Evolutionary conservation across 2,888 invertebrate genomes (phyloP).

Genomic region (Sisyra nigra): DNA sequence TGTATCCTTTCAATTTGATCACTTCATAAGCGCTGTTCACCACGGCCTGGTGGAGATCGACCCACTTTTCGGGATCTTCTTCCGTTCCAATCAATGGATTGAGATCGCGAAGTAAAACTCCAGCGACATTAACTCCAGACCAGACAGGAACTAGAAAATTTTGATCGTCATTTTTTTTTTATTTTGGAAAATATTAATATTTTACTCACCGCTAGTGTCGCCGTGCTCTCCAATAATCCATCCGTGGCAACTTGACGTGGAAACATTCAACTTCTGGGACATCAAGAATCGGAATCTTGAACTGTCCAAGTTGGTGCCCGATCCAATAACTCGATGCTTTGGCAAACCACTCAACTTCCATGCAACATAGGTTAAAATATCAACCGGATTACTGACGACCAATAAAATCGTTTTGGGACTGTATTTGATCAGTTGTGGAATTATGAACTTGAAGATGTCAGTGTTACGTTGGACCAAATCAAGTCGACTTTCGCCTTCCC

Average conservation of each 20-base stretch:
- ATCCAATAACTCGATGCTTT: conserved; percentile 73
- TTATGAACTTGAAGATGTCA: conserved; percentile 71
- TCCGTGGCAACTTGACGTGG: conserved; percentile 74
- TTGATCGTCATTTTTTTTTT: neutral
- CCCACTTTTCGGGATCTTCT: conserved; percentile 64
- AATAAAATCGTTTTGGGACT: conserved; percentile 75
- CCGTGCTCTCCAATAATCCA: conserved; percentile 94
- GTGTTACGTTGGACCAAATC: conserved; percentile 81
- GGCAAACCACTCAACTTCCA: conserved; percentile 89
- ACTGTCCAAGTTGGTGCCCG: conserved; percentile 87
- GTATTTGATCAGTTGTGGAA: conserved; percentile 65
- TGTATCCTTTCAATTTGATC: conserved; percentile 77
- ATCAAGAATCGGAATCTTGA: conserved; percentile 79
- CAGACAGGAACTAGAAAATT: conserved; percentile 62
- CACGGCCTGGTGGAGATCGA: conserved; percentile 63
- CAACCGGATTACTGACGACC: conserved; percentile 86
- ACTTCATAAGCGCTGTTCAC: conserved; percentile 78
- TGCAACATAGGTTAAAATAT: conserved; percentile 84
- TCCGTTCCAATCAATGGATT: conserved; percentile 56
- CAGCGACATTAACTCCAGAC: conserved; percentile 87
- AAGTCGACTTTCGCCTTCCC: conserved; percentile 76
- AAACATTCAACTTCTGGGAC: conserved; percentile 64
- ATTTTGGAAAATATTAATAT: conserved; percentile 20
- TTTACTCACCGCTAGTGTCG: conserved; percentile 53
- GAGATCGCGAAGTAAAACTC: conserved; percentile 65